Evolutionary conservation across 2,113 vertebrate species (phyloP).

Genomic region (Labeo catla): DNA sequence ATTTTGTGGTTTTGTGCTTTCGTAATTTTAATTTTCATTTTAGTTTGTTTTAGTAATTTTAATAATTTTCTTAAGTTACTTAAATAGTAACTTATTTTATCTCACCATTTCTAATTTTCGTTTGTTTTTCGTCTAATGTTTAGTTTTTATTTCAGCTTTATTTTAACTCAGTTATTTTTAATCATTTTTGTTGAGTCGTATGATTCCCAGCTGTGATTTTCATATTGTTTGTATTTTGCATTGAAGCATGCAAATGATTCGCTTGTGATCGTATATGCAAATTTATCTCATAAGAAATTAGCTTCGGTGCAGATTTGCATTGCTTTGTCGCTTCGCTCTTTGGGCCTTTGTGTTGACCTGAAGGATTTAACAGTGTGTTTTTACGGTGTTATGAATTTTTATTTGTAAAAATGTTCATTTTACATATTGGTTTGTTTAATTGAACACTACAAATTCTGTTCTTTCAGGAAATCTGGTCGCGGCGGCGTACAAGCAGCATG

Average conservation of each 20-base stretch:
- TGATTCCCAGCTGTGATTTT: neutral
- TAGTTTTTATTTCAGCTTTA: neutral
- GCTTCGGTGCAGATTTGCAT: neutral
- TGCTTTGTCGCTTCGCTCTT: constrained; percentile 14
- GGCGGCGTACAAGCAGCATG: constrained; percentile 76
- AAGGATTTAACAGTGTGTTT: neutral
- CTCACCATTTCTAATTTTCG: neutral
- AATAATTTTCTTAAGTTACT: neutral
- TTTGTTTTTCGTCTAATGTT: neutral
- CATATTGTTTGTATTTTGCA: neutral
- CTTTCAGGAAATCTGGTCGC: constrained; percentile 70
- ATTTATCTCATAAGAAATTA: neutral
- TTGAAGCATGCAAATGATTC: neutral
- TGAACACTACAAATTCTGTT: neutral
- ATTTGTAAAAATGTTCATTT: neutral
- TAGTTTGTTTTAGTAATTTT: neutral
- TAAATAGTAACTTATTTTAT: neutral
- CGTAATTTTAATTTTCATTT: neutral
- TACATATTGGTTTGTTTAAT: neutral
- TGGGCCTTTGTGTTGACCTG: neutral
- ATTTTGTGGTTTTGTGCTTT: neutral
- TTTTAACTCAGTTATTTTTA: neutral
- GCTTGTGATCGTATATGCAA: neutral
- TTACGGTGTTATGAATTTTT: too few relatives aligned
- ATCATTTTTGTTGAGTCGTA: neutral